Conservation (phyloP, 2,888 invertebrate genomes). For the Dasypolia templi region DNA sequence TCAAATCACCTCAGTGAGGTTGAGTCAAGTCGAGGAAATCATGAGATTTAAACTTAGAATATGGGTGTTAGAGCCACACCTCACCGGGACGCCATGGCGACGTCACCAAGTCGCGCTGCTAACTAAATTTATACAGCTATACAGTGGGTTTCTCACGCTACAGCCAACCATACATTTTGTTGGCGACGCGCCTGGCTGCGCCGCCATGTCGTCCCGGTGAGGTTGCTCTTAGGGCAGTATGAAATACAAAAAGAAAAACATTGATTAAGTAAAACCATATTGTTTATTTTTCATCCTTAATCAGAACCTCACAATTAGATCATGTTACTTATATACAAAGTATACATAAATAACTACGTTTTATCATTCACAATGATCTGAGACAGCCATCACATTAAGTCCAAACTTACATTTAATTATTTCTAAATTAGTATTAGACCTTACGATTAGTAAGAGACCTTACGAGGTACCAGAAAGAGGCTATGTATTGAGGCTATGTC, state of each 20-base stretch:
- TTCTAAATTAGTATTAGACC: constrained; percentile 24
- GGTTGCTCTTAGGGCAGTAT: neutral
- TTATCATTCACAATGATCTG: constrained; percentile 58
- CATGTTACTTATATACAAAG: constrained; percentile 62
- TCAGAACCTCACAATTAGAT: constrained; percentile 49
- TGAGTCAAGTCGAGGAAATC: no score
- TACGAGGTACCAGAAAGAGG: constrained; percentile 1
- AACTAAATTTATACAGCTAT: neutral
- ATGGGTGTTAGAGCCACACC: neutral
- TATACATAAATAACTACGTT: constrained; percentile 60
- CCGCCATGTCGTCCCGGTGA: neutral
- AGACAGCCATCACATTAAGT: constrained; percentile 49
- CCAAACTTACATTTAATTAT: constrained; percentile 10
- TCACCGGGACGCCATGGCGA: no score
- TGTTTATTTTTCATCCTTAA: constrained; percentile 49
- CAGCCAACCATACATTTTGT: neutral
- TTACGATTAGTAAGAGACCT: no score
- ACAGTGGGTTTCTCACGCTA: neutral
- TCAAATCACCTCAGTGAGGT: no score
- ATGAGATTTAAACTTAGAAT: no score
- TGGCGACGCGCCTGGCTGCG: neutral
- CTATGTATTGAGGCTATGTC: neutral
- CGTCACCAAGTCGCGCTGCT: no score
- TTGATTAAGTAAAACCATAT: neutral
- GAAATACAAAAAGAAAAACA: constrained; percentile 1